phyloP scores from a whole-genome alignment of 1,140 invertebrate species.

The Drosophila nannoptera region DNA sequence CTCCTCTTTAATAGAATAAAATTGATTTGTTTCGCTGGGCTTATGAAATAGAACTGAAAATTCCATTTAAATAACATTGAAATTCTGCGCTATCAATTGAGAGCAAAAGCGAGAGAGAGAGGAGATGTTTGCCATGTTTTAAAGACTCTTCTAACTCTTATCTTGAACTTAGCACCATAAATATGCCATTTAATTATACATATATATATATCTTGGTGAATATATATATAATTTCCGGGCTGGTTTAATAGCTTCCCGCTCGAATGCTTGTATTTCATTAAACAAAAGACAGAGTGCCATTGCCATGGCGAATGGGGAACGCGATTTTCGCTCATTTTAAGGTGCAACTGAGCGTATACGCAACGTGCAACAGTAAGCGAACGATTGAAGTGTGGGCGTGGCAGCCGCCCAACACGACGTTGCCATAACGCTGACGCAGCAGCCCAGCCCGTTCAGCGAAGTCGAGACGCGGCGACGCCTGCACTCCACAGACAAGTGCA shows the following conservation, averaged over 20 bases:
- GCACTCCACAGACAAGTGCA: constrained; percentile 25
- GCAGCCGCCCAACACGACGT: constrained; percentile 53
- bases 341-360: constrained; percentile 77
- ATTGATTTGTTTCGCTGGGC: too few species aligned
- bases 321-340: constrained; percentile 69
- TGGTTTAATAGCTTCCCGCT: constrained; percentile 32
- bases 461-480: constrained; percentile 47
- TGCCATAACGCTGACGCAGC: constrained; percentile 73
- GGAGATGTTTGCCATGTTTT: too few species aligned
- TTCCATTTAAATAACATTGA: too few species aligned
- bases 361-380: constrained; percentile 48
- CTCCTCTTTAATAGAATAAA: too few species aligned
- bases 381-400: constrained; percentile 16
- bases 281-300: constrained; percentile 57
- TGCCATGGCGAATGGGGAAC: constrained; percentile 69
- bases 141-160: too few species aligned
- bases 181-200: too few species aligned
- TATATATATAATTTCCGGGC: too few species aligned
- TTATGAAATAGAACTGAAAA: too few species aligned
- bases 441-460: constrained; percentile 19
- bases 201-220: too few species aligned
- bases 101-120: too few species aligned
- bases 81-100: too few species aligned
- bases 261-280: constrained; percentile 74
- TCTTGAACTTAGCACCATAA: too few species aligned